Base-by-base conservation (phyloP, 1,140 invertebrate genomes). In the Dendrolimus punctatus region DNA sequence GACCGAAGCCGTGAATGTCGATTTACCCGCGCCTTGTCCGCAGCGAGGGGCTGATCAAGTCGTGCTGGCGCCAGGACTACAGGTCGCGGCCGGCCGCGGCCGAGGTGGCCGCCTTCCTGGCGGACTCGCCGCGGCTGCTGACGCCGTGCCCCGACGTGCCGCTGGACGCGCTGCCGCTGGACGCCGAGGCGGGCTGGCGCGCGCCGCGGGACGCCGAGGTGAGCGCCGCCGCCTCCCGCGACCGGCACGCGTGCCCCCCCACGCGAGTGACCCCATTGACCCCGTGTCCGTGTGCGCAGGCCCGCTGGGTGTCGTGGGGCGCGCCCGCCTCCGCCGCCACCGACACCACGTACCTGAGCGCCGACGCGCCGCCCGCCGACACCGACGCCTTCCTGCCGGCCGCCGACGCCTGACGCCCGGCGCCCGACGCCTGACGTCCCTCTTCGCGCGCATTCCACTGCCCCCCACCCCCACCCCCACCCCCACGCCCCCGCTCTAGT, bases 141-240 rank as follows among this genome's bases (percentile, higher is more conserved):
- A 84, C 90, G 5, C 95, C 96, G 0, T 94, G 93, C 68, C 80
- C 96, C 4, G 95, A 96, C 70, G 90, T 92, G 10, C 95, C 95
- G 0, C 62, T 80, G n/a, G 76, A 80, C 66, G 62, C 73, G 44
- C 57, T 81, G 59, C 60, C 73, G 47, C 67, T 80, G 41, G 73
- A 71, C 55, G 55, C 49, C 9, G 71, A 68, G 10, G 62, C 64
- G 44, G 62, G 63, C 23, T 72, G 70, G 68, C 66, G 64, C 39
- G 49, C 53, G 50, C 61, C 66, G 46, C 63, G 64, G 10, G 67
- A 69, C 47, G 59, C 55, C 23, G 66, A 68, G 40, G 49, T 47
- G 40, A 10, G 42, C 9, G 8, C 53, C 6, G 0, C 1, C 8
- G 4, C n/a, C 53, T 4, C 3, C 8, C 8, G 4, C 42, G 2